A percentile compares a stretch with the other conserved stretches of the same genome.
Evolutionary conservation across 1,140 invertebrate species (phyloP).

Genomic region (Homalodisca vitripennis): DNA sequence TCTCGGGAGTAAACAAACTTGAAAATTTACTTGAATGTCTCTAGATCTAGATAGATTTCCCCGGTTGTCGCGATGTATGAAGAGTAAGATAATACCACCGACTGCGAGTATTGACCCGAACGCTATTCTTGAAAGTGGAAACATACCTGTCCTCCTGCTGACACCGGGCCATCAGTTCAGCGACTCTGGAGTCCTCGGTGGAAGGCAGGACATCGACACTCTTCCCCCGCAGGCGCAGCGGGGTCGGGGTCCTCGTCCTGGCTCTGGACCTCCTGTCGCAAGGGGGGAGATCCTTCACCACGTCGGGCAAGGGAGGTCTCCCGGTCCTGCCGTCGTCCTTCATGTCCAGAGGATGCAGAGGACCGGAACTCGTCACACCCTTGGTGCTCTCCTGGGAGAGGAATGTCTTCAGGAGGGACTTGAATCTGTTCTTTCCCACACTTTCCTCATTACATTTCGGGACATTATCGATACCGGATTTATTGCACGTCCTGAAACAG

Average conservation of each 20-base stretch:
- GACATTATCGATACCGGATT: background rate
- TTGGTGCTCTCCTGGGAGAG: background rate
- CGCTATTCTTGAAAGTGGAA: too few species aligned
- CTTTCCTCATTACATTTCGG: background rate
- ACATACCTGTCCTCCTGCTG: conserved; percentile 53
- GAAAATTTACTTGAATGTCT: too few species aligned
- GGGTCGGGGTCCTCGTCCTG: background rate
- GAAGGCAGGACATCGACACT: conserved; percentile 18
- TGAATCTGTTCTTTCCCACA: background rate
- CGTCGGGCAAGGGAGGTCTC: conserved; percentile 36
- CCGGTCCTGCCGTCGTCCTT: conserved; percentile 16
- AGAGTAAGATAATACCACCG: too few species aligned
- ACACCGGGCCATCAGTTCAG: conserved; percentile 54
- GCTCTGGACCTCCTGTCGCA: conserved; percentile 28
- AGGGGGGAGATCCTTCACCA: conserved; percentile 39
- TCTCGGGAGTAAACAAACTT: too few species aligned
- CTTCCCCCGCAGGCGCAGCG: conserved; percentile 13
- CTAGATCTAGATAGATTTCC: too few species aligned
- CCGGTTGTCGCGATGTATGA: too few species aligned
- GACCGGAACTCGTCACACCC: background rate
- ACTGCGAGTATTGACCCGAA: too few species aligned
- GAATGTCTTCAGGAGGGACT: conserved; percentile 5
- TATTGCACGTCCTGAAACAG: background rate
- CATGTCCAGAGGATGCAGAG: conserved; percentile 13
- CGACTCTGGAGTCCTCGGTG: conserved; percentile 50